A percentile compares a stretch with the other conserved stretches of the same genome.
These are phyloP conservation scores for Pimpla rufipes DNA, from an alignment of 2,888 invertebrate species.

Conservation along the genomic window DNA sequence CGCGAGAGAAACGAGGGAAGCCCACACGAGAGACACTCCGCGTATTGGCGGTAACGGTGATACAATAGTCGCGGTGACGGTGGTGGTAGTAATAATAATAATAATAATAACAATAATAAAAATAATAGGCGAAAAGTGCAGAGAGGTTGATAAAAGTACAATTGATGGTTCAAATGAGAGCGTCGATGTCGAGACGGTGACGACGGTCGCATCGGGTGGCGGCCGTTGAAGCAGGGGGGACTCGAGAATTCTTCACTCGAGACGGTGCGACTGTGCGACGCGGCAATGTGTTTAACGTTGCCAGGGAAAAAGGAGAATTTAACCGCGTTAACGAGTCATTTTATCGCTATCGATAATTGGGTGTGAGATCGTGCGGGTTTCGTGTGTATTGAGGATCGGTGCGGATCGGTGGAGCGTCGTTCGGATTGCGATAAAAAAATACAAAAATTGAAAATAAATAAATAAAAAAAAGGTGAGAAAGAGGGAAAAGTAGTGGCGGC, in stretches of 20 bases:
- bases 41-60: no score
- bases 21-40: neutral
- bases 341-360: neutral
- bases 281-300: neutral
- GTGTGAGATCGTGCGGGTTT: neutral
- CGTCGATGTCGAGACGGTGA: constrained; percentile 42
- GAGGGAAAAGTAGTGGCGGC: constrained; percentile 49
- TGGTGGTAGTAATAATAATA: neutral
- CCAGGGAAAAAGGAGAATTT: neutral
- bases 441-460: constrained; percentile 12
- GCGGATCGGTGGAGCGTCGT: neutral
- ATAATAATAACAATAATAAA: neutral
- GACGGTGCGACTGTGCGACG: no score
- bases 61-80: no score
- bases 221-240: constrained; percentile 2
- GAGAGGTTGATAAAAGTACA: constrained; percentile 14
- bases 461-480: neutral
- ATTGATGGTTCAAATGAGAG: constrained; percentile 28
- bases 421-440: neutral
- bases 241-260: constrained; percentile 10
- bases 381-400: neutral
- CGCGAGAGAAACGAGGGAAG: neutral
- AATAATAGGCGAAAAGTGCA: neutral
- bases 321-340: neutral
- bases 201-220: constrained; percentile 27